phyloP scores from a whole-genome alignment of 2,888 invertebrate species.

The Watsonalla binaria region DNA sequence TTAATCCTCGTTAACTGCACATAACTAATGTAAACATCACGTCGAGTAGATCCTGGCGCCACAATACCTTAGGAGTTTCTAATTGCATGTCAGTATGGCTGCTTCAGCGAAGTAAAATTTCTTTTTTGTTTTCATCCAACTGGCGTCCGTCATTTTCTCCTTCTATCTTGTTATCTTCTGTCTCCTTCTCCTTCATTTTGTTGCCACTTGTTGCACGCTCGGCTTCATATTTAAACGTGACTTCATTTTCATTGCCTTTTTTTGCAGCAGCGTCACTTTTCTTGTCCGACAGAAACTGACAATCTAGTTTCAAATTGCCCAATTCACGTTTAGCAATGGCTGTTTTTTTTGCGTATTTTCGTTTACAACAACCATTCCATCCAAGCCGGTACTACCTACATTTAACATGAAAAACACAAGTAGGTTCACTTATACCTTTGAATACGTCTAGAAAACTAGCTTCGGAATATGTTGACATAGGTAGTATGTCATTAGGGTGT shows the following conservation, averaged over 20 bases:
- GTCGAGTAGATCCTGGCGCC: slow-evolving; percentile 28
- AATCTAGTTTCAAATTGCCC: slow-evolving; percentile 57
- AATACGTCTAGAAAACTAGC: too few species aligned
- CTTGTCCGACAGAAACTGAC: slow-evolving; percentile 52
- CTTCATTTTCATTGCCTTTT: slow-evolving; percentile 54
- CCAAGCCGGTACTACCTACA: slow-evolving; percentile 46
- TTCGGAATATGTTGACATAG: too few species aligned
- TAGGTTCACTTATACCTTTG: slow-evolving; percentile 5
- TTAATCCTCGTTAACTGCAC: slow-evolving; percentile 37
- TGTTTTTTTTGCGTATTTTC: slow-evolving; percentile 42
- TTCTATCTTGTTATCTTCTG: slow-evolving; percentile 53
- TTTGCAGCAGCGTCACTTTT: slow-evolving; percentile 43
- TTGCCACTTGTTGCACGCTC: slow-evolving; percentile 65
- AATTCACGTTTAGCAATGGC: slow-evolving; percentile 46
- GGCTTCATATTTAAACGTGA: slow-evolving; percentile 60
- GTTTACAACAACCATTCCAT: slow-evolving; percentile 31
- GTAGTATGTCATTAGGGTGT: too few species aligned
- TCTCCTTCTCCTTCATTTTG: slow-evolving; percentile 40
- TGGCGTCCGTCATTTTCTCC: slow-evolving; percentile 19
- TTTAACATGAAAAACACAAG: slow-evolving; percentile 24
- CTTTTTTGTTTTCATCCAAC: slow-evolving; percentile 34
- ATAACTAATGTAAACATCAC: slow-evolving; percentile 32
- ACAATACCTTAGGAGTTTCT: slow-evolving; percentile 39
- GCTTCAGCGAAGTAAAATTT: slow-evolving; percentile 27
- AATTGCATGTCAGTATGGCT: slow-evolving; percentile 32